A percentile compares a stretch with the other conserved stretches of the same genome.
Conservation (phyloP, 2,113 vertebrate species). For the Piaya cayana region DNA sequence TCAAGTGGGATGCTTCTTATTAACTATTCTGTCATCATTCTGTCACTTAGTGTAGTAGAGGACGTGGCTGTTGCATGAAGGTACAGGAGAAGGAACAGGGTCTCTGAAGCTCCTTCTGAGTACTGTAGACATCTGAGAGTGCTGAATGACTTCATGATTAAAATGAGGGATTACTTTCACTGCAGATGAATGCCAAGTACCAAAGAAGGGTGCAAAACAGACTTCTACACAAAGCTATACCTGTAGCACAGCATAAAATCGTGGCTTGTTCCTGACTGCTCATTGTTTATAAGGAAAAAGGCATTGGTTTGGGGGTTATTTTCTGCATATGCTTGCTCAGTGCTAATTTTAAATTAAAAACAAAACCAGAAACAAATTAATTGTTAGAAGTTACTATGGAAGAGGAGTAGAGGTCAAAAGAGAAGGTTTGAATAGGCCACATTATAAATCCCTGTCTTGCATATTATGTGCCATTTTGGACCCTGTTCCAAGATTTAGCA, state of each 20-base stretch:
- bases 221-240: not conserved
- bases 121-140: not conserved
- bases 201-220: not conserved
- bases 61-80: not conserved
- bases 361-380: no score
- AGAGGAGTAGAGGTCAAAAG: not conserved
- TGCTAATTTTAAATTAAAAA: not conserved
- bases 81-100: not conserved
- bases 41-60: not conserved
- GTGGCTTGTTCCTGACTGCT: not conserved
- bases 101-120: not conserved
- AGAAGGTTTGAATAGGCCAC: not conserved
- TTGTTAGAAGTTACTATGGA: not conserved
- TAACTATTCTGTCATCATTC: not conserved
- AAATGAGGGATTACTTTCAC: not conserved
- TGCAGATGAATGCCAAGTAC: not conserved
- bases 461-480: not conserved
- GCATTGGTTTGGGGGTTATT: not conserved
- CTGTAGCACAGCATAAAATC: not conserved
- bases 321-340: not conserved
- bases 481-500: not conserved
- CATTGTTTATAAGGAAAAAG: not conserved
- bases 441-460: not conserved
- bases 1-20: not conserved
- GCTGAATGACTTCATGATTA: not conserved